Evolutionary conservation across 2,888 invertebrate genomes (phyloP).

Genomic region (Hirtodrosophila confusa): DNA sequence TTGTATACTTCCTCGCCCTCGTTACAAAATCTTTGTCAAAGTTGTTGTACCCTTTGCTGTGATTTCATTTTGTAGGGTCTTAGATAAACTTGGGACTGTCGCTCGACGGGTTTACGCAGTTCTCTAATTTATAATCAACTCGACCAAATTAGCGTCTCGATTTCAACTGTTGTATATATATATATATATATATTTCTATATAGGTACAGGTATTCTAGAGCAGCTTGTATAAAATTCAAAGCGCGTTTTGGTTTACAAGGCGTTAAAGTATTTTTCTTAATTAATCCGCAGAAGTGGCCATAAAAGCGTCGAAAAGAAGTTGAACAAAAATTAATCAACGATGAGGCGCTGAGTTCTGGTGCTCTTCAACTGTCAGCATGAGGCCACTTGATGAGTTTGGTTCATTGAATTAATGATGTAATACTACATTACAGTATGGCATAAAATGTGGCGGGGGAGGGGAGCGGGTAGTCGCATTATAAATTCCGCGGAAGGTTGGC

Average conservation of each 20-base stretch:
- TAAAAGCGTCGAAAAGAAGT: conserved; percentile 41
- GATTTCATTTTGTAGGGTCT: not conserved
- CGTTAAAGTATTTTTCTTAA: conserved; percentile 60
- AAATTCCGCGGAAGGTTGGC: conserved; percentile 34
- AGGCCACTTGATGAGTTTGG: conserved; percentile 67
- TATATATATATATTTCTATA: not conserved
- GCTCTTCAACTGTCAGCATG: conserved; percentile 54
- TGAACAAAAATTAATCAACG: conserved; percentile 43
- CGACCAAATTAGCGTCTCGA: conserved; percentile 8
- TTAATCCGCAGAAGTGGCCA: conserved; percentile 50
- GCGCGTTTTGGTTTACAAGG: conserved; percentile 42
- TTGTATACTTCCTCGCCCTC: too few relatives aligned
- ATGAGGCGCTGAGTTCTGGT: conserved; percentile 7
- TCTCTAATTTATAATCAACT: conserved; percentile 10
- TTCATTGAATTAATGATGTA: conserved; percentile 72
- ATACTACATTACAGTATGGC: conserved; percentile 37
- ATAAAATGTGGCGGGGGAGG: too few relatives aligned
- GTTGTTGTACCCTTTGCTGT: conserved; percentile 5
- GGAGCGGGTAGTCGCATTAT: conserved; percentile 33
- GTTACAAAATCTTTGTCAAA: conserved; percentile 19
- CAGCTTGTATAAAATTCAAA: conserved; percentile 39
- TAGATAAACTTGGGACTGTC: conserved; percentile 2
- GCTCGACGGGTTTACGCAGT: conserved; percentile 35
- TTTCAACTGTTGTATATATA: conserved; percentile 6
- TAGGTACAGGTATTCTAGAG: conserved; percentile 1